These are phyloP conservation scores for Caenorhabditis wallacei DNA, from an alignment of 2,888 invertebrate genomes.

Conservation along the genomic window DNA sequence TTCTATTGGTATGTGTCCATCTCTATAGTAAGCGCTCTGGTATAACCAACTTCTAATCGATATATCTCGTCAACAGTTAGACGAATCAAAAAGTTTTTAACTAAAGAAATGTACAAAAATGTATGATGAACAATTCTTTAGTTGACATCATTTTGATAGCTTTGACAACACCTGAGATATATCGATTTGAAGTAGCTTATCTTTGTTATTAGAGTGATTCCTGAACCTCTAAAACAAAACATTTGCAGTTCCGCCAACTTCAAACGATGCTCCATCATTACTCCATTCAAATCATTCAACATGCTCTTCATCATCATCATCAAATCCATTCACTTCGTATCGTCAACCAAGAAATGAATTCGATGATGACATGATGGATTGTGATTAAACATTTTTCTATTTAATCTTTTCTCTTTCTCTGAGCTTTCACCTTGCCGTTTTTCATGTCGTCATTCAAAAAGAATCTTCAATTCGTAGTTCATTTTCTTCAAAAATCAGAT, in stretches of 20 bases:
- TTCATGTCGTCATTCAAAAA: conserved; percentile 15
- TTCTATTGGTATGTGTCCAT: conserved; percentile 28
- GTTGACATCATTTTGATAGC: too few relatives aligned
- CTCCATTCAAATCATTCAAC: conserved; percentile 55
- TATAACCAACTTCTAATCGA: too few relatives aligned
- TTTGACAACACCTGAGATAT: too few relatives aligned
- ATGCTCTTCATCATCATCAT: conserved; percentile 59
- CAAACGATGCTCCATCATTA: conserved; percentile 44
- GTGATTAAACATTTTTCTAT: conserved; percentile 43
- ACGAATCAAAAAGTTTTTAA: too few relatives aligned
- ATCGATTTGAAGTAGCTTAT: too few relatives aligned
- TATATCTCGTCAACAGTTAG: too few relatives aligned
- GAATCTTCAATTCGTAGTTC: conserved; percentile 1
- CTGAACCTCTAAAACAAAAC: not conserved
- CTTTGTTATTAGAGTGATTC: not conserved
- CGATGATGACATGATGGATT: conserved; percentile 70
- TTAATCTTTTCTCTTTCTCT: not conserved
- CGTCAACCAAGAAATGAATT: conserved; percentile 54
- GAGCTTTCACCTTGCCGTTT: conserved; percentile 29
- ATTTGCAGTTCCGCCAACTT: conserved; percentile 11
- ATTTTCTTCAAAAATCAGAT: conserved; percentile 29
- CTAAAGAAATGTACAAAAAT: too few relatives aligned
- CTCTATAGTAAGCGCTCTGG: too few relatives aligned
- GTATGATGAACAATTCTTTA: too few relatives aligned
- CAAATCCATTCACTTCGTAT: conserved; percentile 67